Conservation (phyloP, 2,113 vertebrate species). For the Chaetodon trifascialis region DNA sequence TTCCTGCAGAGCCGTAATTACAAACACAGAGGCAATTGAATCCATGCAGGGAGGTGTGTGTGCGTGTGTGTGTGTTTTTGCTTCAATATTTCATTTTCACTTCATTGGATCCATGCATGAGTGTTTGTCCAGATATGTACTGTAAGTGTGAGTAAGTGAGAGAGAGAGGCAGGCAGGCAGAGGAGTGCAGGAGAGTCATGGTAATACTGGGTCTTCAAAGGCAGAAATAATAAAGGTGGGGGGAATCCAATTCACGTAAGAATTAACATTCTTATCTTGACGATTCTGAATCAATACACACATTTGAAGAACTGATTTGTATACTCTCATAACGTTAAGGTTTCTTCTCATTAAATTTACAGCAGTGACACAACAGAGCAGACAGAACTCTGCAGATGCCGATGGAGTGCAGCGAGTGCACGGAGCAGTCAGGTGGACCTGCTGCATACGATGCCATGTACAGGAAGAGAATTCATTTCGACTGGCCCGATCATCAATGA, state of each 20-base stretch:
- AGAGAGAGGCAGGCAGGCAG: neutral
- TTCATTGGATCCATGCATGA: conserved; percentile 15
- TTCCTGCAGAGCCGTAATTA: conserved; percentile 79
- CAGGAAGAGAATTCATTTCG: conserved; percentile 21
- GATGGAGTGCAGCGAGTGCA: neutral
- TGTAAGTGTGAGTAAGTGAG: neutral
- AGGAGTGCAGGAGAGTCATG: conserved; percentile 3
- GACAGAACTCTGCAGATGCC: neutral
- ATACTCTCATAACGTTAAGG: neutral
- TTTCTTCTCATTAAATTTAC: conserved; percentile 25
- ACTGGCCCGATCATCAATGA: conserved; percentile 17
- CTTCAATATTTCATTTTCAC: conserved; percentile 32
- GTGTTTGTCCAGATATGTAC: conserved; percentile 20
- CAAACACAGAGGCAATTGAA: conserved; percentile 81
- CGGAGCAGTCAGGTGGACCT: conserved; percentile 5
- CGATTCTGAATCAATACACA: conserved; percentile 19
- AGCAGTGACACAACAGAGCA: neutral
- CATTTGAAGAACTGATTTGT: neutral
- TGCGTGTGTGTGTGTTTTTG: conserved; percentile 13
- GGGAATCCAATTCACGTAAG: conserved; percentile 1
- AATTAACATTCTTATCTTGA: conserved; percentile 17
- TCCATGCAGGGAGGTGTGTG: conserved; percentile 59
- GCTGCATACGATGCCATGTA: neutral
- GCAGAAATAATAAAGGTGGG: neutral
- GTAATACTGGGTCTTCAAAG: conserved; percentile 13